These are phyloP conservation scores for Hypocryptadius cinnamomeus DNA, from an alignment of 2,113 vertebrate species.

Conservation along the genomic window DNA sequence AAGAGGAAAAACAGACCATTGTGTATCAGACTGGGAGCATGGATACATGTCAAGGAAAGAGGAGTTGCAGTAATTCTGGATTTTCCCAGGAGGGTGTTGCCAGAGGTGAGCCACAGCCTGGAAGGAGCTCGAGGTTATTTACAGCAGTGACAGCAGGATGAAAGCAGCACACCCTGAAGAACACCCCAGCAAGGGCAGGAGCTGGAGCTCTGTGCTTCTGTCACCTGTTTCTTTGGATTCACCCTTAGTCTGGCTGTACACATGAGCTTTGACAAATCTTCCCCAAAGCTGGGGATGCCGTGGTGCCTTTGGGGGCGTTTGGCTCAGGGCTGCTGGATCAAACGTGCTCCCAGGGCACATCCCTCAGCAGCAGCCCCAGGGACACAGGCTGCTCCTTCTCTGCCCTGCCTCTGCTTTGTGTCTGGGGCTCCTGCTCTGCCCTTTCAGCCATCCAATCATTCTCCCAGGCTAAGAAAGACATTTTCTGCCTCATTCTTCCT, in stretches of 20 bases:
- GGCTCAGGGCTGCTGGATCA: neutral
- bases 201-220: neutral
- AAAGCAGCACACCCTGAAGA: neutral
- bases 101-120: neutral
- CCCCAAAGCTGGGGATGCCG: neutral
- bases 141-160: neutral
- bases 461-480: neutral
- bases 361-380: fast-evolving
- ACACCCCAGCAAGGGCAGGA: neutral
- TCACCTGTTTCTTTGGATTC: neutral
- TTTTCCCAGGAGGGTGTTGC: neutral
- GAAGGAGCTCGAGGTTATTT: neutral
- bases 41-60: neutral
- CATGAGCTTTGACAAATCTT: fast-evolving
- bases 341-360: neutral
- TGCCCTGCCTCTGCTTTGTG: neutral
- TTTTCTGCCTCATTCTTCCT: neutral
- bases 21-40: neutral
- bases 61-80: neutral
- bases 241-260: neutral
- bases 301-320: neutral
- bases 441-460: neutral
- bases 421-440: neutral
- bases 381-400: neutral
- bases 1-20: neutral